These are phyloP conservation scores for Bothrops jararaca DNA, from an alignment of 2,113 vertebrate genomes.

Conservation along the genomic window DNA sequence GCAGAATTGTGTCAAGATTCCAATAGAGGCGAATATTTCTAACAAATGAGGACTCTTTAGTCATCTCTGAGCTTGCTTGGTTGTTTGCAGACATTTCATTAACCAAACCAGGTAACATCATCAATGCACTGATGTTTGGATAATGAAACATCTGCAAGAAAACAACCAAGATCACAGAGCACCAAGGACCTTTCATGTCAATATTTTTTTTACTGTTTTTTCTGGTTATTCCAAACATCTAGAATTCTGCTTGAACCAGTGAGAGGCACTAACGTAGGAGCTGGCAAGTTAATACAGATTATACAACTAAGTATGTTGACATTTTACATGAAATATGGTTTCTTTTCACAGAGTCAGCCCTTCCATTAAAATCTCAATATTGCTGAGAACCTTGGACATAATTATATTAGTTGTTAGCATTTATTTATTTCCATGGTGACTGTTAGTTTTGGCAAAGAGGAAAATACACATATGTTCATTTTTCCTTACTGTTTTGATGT, in stretches of 20 bases:
- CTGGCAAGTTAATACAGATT: background rate
- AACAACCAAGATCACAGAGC: background rate
- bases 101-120: background rate
- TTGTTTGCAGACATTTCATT: background rate
- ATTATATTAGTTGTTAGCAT: background rate
- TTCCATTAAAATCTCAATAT: background rate
- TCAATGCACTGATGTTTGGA: background rate
- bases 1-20: background rate
- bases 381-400: background rate
- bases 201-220: background rate
- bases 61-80: background rate
- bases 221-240: background rate
- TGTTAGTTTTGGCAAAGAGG: background rate
- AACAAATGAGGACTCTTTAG: background rate
- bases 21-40: background rate
- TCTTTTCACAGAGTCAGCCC: background rate
- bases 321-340: background rate
- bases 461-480: background rate
- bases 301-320: background rate
- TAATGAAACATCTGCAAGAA: background rate
- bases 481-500: background rate
- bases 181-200: background rate
- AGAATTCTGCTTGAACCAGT: background rate
- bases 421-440: background rate
- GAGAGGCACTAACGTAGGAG: background rate